Evolutionary conservation across 2,113 vertebrate species (phyloP).

Genomic region (Lampris incognitus): DNA sequence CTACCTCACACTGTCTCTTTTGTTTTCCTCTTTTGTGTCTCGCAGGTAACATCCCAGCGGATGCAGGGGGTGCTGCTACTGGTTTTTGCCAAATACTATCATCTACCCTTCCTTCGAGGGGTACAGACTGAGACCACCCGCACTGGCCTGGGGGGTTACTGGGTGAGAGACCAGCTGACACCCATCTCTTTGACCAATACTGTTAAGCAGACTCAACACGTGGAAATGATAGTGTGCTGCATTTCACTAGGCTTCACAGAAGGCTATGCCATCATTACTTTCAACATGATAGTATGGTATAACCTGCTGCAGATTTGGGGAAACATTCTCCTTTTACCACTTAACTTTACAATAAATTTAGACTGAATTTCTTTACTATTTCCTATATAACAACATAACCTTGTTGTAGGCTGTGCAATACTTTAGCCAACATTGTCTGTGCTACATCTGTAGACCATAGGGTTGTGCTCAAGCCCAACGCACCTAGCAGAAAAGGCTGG

Average conservation of each 20-base stretch:
- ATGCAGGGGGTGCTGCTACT: constrained; percentile 96
- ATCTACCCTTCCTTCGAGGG: constrained; percentile 89
- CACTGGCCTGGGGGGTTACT: constrained; percentile 88
- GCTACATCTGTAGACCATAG: neutral
- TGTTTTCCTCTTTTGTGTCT: neutral
- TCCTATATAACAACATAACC: neutral
- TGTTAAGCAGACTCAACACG: constrained; percentile 9
- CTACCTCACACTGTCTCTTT: neutral
- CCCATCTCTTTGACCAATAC: constrained; percentile 21
- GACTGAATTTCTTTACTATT: neutral
- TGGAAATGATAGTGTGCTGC: neutral
- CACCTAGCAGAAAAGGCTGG: neutral
- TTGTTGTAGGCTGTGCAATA: neutral
- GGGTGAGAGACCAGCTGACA: constrained; percentile 80
- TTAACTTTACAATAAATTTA: neutral
- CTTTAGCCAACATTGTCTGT: constrained; percentile 1
- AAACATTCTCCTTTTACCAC: neutral
- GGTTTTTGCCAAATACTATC: constrained; percentile 94
- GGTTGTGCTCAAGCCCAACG: neutral
- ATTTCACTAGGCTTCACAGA: neutral
- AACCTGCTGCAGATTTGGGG: neutral
- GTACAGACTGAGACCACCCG: constrained; percentile 94
- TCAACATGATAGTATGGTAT: neutral
- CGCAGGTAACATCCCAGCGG: constrained; percentile 92
- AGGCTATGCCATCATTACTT: constrained; percentile 7